Conservation (phyloP, 2,797 vertebrate species). For the Coendou prehensilis region DNA sequence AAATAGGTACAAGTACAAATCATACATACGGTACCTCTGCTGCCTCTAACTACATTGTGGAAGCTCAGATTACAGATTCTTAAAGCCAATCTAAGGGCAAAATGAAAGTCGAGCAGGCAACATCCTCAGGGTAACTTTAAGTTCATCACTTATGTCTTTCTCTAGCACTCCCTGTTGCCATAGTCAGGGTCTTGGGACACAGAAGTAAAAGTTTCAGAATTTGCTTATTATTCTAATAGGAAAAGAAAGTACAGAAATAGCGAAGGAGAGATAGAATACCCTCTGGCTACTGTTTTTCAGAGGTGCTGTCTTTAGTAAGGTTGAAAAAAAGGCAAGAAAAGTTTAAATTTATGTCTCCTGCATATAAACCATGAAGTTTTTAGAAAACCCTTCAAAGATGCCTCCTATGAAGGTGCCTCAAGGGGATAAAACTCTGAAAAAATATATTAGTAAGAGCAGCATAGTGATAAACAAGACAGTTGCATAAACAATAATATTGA, state of each 20-base stretch:
- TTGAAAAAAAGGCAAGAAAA: constrained; percentile 61
- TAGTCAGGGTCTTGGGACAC: constrained; percentile 28
- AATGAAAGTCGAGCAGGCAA: constrained; percentile 57
- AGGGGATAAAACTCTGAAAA: not conserved
- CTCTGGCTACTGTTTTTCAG: constrained; percentile 61
- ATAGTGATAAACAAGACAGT: not conserved
- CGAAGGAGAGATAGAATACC: constrained; percentile 53
- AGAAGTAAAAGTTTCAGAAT: constrained; percentile 75
- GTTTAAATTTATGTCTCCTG: constrained; percentile 61
- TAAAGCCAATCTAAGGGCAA: constrained; percentile 67
- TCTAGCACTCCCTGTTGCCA: not conserved
- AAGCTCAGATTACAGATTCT: not conserved
- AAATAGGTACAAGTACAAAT: constrained; percentile 79
- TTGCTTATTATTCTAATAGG: constrained; percentile 75
- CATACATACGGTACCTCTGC: constrained; percentile 34
- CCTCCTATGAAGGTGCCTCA: constrained; percentile 9
- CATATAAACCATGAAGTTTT: constrained; percentile 29
- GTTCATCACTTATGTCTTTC: constrained; percentile 15
- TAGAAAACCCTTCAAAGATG: constrained; percentile 53
- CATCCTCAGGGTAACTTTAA: constrained; percentile 57
- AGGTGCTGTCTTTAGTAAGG: constrained; percentile 39
- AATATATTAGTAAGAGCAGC: not conserved
- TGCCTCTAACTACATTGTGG: constrained; percentile 56
- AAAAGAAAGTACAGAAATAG: constrained; percentile 70
- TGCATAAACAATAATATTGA: constrained; percentile 23